These are phyloP conservation scores for Bradypodion pumilum DNA, from an alignment of 2,797 vertebrate genomes.

Conservation along the genomic window DNA sequence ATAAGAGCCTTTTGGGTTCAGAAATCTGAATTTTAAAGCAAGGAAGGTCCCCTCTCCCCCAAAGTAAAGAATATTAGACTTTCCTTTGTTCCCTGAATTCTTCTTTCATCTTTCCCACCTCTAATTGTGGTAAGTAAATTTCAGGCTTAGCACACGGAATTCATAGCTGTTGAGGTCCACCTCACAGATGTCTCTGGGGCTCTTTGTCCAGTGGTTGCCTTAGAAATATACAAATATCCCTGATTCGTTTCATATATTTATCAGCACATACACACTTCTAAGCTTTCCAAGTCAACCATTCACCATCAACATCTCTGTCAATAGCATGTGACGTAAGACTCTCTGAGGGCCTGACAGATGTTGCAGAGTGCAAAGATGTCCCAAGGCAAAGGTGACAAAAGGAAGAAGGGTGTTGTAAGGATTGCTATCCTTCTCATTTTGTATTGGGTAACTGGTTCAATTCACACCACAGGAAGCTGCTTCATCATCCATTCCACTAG, in stretches of 20 bases:
- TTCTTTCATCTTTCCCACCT: too few relatives aligned
- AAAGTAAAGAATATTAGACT: too few relatives aligned
- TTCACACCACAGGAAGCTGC: not conserved
- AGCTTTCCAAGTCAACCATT: not conserved
- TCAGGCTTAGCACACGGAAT: too few relatives aligned
- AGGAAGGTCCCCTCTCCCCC: too few relatives aligned
- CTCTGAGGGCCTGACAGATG: not conserved
- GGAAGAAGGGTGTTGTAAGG: not conserved
- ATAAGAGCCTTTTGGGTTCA: too few relatives aligned
- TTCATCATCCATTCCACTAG: not conserved
- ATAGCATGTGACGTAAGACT: not conserved
- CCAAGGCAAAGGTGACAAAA: slow-evolving; percentile 18
- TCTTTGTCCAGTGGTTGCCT: too few relatives aligned
- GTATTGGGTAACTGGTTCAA: not conserved
- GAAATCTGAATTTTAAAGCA: too few relatives aligned
- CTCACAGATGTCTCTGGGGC: too few relatives aligned
- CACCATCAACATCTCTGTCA: not conserved
- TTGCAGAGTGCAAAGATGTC: slow-evolving; percentile 1
- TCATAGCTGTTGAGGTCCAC: too few relatives aligned
- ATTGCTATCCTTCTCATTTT: not conserved
- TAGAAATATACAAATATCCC: not conserved
- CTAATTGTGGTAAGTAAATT: too few relatives aligned
- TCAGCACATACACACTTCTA: not conserved
- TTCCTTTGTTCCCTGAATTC: too few relatives aligned
- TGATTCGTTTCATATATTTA: not conserved